Evolutionary conservation across 1,140 invertebrate genomes (phyloP).

Genomic region (Trypoxylus dichotomus): DNA sequence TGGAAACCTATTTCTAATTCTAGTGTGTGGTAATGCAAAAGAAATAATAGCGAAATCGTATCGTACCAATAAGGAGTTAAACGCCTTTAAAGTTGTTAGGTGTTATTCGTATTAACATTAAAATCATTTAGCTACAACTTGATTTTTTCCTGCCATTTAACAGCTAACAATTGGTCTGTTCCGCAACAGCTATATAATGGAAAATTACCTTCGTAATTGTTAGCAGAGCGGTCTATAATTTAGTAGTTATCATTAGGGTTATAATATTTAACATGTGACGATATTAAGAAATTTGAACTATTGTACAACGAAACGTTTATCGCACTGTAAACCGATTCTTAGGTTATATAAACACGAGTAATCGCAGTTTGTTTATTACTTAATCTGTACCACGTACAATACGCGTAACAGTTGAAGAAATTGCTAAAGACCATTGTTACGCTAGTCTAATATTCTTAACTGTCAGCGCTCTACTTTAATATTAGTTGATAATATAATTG

Average conservation of each 20-base stretch:
- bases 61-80: neutral
- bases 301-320: neutral
- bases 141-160: neutral
- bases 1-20: neutral
- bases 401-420: neutral
- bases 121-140: neutral
- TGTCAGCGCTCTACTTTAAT: neutral
- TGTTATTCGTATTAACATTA: neutral
- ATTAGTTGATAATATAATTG: neutral
- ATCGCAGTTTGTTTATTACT: slow-evolving; percentile 15
- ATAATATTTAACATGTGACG: neutral
- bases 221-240: neutral
- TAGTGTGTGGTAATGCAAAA: neutral
- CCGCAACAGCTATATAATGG: neutral
- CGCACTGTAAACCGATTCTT: slow-evolving; percentile 3
- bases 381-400: neutral
- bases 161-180: neutral
- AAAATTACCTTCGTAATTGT: neutral
- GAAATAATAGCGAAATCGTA: neutral
- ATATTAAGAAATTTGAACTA: slow-evolving; percentile 12
- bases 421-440: neutral
- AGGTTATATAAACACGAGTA: slow-evolving; percentile 7
- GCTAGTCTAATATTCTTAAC: neutral
- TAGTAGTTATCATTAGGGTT: neutral
- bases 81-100: neutral